Conservation (phyloP, 2,113 vertebrate genomes). For the Amblyornis subalaris region DNA sequence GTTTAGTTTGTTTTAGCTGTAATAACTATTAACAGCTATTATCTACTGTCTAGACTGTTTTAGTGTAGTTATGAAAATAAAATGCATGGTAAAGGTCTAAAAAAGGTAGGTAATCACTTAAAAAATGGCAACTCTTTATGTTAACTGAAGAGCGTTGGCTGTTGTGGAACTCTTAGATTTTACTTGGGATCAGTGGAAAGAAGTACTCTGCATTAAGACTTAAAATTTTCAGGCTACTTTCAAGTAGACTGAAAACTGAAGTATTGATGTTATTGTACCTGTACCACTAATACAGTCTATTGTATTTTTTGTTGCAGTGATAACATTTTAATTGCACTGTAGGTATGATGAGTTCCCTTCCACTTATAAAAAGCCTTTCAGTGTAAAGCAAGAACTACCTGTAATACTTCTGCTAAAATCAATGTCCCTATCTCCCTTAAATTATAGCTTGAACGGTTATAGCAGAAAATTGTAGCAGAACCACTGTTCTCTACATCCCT, state of each 20-base stretch:
- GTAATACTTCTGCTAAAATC: background rate
- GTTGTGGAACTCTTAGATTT: background rate
- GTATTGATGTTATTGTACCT: background rate
- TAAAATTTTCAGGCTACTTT: background rate
- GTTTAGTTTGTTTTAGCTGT: background rate
- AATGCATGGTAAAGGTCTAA: background rate
- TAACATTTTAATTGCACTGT: background rate
- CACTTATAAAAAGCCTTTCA: background rate
- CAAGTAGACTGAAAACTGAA: background rate
- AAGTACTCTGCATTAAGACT: background rate
- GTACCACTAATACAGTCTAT: background rate
- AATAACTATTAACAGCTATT: background rate
- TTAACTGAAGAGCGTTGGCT: background rate
- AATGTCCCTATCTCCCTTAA: background rate
- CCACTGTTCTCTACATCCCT: accelerated
- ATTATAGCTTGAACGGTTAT: background rate
- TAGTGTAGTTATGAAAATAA: background rate
- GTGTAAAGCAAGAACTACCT: background rate
- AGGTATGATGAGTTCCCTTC: background rate
- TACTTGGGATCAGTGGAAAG: background rate
- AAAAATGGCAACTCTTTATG: background rate
- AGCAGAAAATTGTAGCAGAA: no score
- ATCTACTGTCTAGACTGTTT: background rate
- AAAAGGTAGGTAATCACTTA: background rate
- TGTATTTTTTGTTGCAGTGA: background rate